These are phyloP conservation scores for Silurus meridionalis DNA, from an alignment of 2,113 vertebrate genomes.

Conservation along the genomic window DNA sequence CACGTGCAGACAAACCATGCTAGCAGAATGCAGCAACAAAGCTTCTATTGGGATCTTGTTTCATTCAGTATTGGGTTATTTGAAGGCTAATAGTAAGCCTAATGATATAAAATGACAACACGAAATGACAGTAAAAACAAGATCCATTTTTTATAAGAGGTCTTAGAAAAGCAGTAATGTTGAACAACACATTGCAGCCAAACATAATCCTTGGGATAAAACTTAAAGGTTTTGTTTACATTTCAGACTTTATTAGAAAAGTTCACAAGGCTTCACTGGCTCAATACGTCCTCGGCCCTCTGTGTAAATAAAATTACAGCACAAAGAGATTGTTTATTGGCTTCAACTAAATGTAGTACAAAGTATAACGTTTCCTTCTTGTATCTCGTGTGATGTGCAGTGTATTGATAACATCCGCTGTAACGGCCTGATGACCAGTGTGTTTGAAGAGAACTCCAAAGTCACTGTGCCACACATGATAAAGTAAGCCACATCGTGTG, in stretches of 20 bases:
- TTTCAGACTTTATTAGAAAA: background rate
- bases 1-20: background rate
- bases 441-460: slow-evolving; percentile 99
- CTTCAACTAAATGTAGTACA: background rate
- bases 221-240: background rate
- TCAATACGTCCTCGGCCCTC: background rate
- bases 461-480: slow-evolving; percentile 98
- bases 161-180: background rate
- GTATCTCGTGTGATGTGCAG: slow-evolving; percentile 67
- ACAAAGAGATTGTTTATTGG: too few species aligned
- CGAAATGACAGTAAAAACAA: background rate
- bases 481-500: slow-evolving; percentile 80
- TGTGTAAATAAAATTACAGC: background rate
- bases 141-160: background rate
- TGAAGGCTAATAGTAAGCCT: background rate
- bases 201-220: background rate
- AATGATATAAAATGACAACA: background rate
- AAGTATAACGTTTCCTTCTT: background rate
- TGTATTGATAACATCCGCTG: slow-evolving; percentile 98
- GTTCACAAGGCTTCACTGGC: background rate
- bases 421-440: slow-evolving; percentile 97
- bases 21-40: background rate
- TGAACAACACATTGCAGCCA: too few species aligned
- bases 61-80: background rate
- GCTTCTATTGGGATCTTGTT: background rate